Base-by-base conservation (phyloP, 2,113 vertebrate species). In the Istiophorus platypterus region DNA sequence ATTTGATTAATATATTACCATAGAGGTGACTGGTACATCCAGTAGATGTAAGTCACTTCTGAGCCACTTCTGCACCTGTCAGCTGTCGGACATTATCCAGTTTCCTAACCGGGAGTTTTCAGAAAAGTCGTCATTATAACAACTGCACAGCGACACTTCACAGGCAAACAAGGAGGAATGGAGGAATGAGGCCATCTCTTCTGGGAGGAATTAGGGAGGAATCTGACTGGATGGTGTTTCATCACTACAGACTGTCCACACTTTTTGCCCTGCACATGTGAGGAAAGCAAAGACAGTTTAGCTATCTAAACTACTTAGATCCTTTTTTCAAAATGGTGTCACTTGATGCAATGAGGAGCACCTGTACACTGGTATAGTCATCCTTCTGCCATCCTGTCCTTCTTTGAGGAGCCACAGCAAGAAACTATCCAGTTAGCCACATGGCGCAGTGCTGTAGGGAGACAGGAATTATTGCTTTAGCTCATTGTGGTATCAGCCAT, bases 71-170 rank as follows among this genome's bases (percentile, higher is more conserved):
- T 76, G 74, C 65, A 72, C 68, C 70, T 82, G 84, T 84, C 51
- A 29, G 54, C 45, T 74, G 47, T 95, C 94, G 94, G 85, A 93
- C 88, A 68, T 68, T 47, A 61, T 83, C 93, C 86, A 64, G 4
- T 88, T 89, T 85, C 82, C 72, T 29, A 18, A 14, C n/a, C 4
- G 22, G 81, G 80, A 91, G 84, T 91, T 93, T 93, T 88, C 49
- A 81, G 92, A 91, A 56, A 84, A 75, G 90, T 91, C 90, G 3
- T 95, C 94, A 94, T 94, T 88, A 70, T 7, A 72, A 90, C 85
- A 86, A 91, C 74, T 18, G 31, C 89, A 78, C 63, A 81, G 63
- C 57, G 78, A 24, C 80, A 59, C 20, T 24, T 58, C 24, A 63
- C 49, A 69, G 24, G 26, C 47, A 2, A 62, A 49, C 26, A 37